A percentile compares a stretch with the other conserved stretches of the same genome.
These are phyloP conservation scores for Gymnothorax javanicus DNA, from an alignment of 2,797 vertebrate genomes.

Conservation along the genomic window DNA sequence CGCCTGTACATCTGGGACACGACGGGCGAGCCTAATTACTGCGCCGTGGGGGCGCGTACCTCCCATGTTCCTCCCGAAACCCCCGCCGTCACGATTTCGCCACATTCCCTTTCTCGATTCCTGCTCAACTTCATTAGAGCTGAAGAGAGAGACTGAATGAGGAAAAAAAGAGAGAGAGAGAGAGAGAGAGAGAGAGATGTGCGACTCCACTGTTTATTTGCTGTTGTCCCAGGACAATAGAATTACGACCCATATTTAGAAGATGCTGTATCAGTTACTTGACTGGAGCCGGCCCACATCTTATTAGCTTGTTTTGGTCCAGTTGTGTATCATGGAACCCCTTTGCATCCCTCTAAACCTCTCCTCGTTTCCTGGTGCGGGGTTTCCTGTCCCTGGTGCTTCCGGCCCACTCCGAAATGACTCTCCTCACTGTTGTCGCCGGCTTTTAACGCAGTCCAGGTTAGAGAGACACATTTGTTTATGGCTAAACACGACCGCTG, in stretches of 20 bases:
- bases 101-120: neutral
- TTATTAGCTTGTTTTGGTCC: too few relatives aligned
- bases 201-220: neutral
- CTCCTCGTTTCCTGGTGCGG: too few relatives aligned
- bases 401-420: neutral
- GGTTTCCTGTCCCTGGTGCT: too few relatives aligned
- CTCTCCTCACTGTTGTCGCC: neutral
- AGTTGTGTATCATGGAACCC: too few relatives aligned
- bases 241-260: too few relatives aligned
- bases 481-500: too few relatives aligned
- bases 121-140: neutral
- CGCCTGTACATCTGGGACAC: neutral
- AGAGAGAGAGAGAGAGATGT: too few relatives aligned
- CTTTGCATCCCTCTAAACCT: too few relatives aligned
- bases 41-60: neutral
- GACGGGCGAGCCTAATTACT: neutral
- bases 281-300: too few relatives aligned
- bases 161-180: neutral
- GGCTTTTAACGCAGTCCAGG: neutral
- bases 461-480: neutral
- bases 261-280: too few relatives aligned
- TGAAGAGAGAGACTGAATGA: too few relatives aligned
- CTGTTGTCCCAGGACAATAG: too few relatives aligned
- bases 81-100: neutral
- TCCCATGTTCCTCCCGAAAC: neutral